A percentile compares a stretch with the other conserved stretches of the same genome.
phyloP scores from a whole-genome alignment of 2,797 vertebrate genomes.

The Pogonophryne albipinna region DNA sequence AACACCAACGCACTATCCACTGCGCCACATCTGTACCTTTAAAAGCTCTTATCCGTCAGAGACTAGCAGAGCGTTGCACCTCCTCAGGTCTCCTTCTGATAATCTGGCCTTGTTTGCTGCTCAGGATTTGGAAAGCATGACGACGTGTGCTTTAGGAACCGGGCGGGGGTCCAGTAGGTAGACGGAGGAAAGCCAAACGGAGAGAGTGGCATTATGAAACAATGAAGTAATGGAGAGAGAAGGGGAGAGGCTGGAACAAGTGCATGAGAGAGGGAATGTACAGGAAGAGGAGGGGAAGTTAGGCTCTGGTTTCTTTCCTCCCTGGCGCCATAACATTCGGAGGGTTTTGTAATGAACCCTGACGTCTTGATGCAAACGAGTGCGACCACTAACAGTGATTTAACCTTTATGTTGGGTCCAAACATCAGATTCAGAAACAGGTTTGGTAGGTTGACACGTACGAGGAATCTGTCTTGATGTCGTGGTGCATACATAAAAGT shows the following conservation, averaged over 20 bases:
- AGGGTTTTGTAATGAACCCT: slow-evolving; percentile 13
- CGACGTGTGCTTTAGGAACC: slow-evolving; percentile 53
- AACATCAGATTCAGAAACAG: not conserved
- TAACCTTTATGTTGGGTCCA: slow-evolving; percentile 6
- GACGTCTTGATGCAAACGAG: slow-evolving; percentile 25
- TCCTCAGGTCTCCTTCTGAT: slow-evolving; percentile 22
- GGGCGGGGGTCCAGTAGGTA: slow-evolving; percentile 57
- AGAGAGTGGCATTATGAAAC: slow-evolving; percentile 64
- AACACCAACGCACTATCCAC: too few species aligned
- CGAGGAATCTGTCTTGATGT: too few species aligned
- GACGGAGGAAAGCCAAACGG: slow-evolving; percentile 69
- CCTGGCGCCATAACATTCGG: slow-evolving; percentile 30
- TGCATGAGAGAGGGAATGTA: slow-evolving; percentile 37
- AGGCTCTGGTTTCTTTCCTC: slow-evolving; percentile 52
- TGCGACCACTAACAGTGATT: not conserved
- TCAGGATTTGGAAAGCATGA: slow-evolving; percentile 79
- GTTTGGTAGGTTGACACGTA: too few species aligned
- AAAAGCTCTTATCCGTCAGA: too few species aligned
- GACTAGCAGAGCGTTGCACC: not conserved
- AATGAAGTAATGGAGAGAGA: slow-evolving; percentile 78
- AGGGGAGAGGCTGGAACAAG: slow-evolving; percentile 7
- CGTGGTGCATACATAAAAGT: too few species aligned
- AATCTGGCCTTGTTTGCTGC: slow-evolving; percentile 59
- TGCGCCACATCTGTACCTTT: too few species aligned
- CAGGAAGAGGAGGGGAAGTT: slow-evolving; percentile 49